Percentiles rank a stretch among this genome's conserved stretches.
Evolutionary conservation across 1,140 invertebrate species (phyloP).

Genomic region (Zaprionus ornatus): DNA sequence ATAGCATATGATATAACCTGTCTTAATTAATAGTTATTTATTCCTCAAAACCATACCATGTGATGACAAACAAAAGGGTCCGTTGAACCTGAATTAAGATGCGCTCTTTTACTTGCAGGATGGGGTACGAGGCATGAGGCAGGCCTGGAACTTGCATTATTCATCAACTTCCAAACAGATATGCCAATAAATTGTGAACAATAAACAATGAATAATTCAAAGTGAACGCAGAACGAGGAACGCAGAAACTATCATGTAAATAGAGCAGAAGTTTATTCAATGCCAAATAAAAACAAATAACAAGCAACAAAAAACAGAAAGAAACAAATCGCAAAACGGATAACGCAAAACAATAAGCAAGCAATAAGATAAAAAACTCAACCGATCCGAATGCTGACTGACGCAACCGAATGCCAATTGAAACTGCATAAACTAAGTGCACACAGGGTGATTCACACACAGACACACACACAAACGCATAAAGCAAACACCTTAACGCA

Average conservation of each 20-base stretch:
- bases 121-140: not conserved
- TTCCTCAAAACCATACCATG: not conserved
- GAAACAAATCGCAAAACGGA: not conserved
- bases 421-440: conserved; percentile 12
- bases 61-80: not conserved
- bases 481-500: not conserved
- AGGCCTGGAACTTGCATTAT: conserved; percentile 20
- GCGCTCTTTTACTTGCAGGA: conserved; percentile 18
- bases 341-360: conserved; percentile 10
- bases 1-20: too few species aligned
- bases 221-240: not conserved
- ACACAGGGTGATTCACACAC: conserved; percentile 18
- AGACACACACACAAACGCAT: not conserved
- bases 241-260: conserved; percentile 31
- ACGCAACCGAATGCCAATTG: conserved; percentile 48
- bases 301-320: conserved; percentile 12
- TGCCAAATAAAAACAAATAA: conserved; percentile 17
- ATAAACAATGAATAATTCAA: conserved; percentile 44
- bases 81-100: conserved; percentile 5
- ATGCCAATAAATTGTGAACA: conserved; percentile 39
- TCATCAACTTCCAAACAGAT: conserved; percentile 23
- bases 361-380: conserved; percentile 4
- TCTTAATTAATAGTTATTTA: not conserved
- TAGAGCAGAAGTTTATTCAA: conserved; percentile 6
- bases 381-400: conserved; percentile 44